These are phyloP conservation scores for Sakesphorus luctuosus DNA, from an alignment of 2,113 vertebrate species.

Conservation along the genomic window DNA sequence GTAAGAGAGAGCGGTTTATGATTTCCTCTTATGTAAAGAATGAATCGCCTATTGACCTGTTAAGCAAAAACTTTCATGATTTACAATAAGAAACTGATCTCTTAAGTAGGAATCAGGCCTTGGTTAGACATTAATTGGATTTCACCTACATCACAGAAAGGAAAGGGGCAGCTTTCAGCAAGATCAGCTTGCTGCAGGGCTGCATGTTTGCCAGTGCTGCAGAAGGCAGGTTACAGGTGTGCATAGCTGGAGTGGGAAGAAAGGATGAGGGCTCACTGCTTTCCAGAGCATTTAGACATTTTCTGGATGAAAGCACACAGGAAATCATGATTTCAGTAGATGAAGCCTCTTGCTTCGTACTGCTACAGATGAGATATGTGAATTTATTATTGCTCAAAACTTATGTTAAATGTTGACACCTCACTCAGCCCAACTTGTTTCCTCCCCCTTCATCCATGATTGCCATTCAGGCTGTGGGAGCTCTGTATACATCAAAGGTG, in stretches of 20 bases:
- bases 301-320: background rate
- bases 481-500: background rate
- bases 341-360: background rate
- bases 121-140: background rate
- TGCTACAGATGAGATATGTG: background rate
- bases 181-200: background rate
- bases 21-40: background rate
- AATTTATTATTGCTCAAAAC: background rate
- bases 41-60: background rate
- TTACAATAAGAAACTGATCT: background rate
- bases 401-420: background rate
- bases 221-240: background rate
- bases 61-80: background rate
- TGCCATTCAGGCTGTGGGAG: background rate
- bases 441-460: background rate
- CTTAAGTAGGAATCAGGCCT: background rate
- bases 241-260: background rate
- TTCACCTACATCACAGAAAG: background rate
- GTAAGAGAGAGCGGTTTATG: background rate
- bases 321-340: background rate
- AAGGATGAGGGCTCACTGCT: background rate
- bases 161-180: background rate
- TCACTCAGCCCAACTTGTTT: background rate
- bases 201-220: background rate
- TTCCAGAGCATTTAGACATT: background rate